Evolutionary conservation across 2,797 vertebrate species (phyloP).

Genomic region (Danio jaintianensis): DNA sequence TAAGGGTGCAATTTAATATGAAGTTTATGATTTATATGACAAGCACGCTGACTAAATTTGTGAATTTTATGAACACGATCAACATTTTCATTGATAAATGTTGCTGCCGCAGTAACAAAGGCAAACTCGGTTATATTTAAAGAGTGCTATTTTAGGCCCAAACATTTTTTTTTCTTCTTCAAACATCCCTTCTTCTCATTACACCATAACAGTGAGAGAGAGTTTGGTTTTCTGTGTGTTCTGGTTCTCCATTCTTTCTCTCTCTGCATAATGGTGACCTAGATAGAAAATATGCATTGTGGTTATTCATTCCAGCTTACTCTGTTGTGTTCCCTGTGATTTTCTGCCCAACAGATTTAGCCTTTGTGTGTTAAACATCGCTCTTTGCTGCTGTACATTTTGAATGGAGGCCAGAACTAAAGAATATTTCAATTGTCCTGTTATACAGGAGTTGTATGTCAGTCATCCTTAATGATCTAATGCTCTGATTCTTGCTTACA

Average conservation of each 20-base stretch:
- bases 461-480: conserved; percentile 11
- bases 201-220: conserved; percentile 24
- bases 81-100: conserved; percentile 36
- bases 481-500: conserved; percentile 61
- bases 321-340: conserved; percentile 52
- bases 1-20: conserved; percentile 41
- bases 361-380: conserved; percentile 50
- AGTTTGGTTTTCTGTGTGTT: conserved; percentile 32
- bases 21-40: conserved; percentile 48
- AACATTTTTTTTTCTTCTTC: not conserved
- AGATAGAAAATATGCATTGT: conserved; percentile 50
- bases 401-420: conserved; percentile 20
- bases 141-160: conserved; percentile 22
- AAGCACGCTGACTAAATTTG: conserved; percentile 35
- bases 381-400: conserved; percentile 40
- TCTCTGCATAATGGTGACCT: conserved; percentile 50
- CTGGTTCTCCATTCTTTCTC: conserved; percentile 46
- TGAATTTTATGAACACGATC: conserved; percentile 29
- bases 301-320: conserved; percentile 48
- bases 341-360: conserved; percentile 44
- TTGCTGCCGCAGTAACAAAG: conserved; percentile 12
- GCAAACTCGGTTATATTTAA: conserved; percentile 23
- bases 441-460: not conserved
- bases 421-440: conserved; percentile 23
- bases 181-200: conserved; percentile 22